These are phyloP conservation scores for Ameiurus melas DNA, from an alignment of 2,113 vertebrate species.

Conservation along the genomic window DNA sequence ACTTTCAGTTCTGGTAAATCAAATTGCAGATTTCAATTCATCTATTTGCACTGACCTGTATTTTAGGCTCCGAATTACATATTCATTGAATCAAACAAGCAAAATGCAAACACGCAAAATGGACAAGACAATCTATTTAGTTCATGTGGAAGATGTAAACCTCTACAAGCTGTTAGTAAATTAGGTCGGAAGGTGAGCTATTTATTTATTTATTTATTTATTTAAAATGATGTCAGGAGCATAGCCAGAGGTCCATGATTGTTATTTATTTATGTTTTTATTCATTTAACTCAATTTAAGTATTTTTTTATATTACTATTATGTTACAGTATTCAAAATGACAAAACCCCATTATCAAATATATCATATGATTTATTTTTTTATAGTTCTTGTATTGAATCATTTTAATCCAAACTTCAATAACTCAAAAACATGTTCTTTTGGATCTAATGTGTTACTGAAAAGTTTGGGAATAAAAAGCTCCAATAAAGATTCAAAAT, in stretches of 20 bases:
- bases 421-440: too few species aligned
- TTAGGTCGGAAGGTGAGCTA: background rate
- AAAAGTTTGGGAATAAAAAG: background rate
- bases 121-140: background rate
- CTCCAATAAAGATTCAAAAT: background rate
- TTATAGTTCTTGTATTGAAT: too few species aligned
- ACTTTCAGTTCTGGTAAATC: background rate
- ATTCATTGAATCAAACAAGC: background rate
- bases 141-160: background rate
- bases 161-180: background rate
- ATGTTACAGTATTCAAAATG: too few species aligned
- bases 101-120: background rate
- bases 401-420: too few species aligned
- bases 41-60: background rate
- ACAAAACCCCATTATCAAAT: too few species aligned
- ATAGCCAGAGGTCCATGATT: background rate
- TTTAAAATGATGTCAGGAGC: background rate
- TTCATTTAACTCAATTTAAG: background rate
- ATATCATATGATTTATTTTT: too few species aligned
- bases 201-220: background rate
- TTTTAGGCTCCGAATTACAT: background rate
- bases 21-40: background rate
- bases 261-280: background rate
- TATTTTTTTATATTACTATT: too few species aligned
- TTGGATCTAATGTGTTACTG: too few species aligned